A percentile compares a stretch with the other conserved stretches of the same genome.
These are phyloP conservation scores for Hydropsyche betteni DNA, from an alignment of 2,888 invertebrate species.

Conservation along the genomic window DNA sequence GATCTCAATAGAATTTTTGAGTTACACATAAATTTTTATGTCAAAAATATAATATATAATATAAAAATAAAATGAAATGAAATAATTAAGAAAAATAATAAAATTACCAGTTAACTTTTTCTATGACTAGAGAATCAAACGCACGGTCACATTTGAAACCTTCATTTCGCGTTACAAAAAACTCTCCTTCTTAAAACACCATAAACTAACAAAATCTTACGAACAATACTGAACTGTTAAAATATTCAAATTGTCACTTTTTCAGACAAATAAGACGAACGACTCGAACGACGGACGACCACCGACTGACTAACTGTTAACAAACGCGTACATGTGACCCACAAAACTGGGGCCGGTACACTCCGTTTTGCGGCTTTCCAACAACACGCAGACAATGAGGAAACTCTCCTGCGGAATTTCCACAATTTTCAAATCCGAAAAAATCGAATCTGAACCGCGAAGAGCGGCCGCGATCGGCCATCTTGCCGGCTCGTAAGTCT, in stretches of 20 bases:
- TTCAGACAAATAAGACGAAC: constrained; percentile 1
- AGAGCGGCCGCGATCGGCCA: too few relatives aligned
- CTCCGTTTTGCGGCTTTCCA: constrained; percentile 37
- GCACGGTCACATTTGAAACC: constrained; percentile 17
- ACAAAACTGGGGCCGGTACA: constrained; percentile 29
- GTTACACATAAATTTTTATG: too few relatives aligned
- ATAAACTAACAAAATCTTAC: not conserved
- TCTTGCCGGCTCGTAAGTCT: too few relatives aligned
- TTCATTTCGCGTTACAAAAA: not conserved
- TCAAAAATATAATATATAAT: not conserved
- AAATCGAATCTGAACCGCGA: too few relatives aligned
- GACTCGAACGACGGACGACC: constrained; percentile 31
- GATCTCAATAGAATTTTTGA: too few relatives aligned
- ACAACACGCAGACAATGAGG: constrained; percentile 24
- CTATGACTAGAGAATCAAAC: not conserved
- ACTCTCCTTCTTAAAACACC: not conserved
- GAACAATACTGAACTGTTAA: not conserved
- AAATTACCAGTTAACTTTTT: not conserved
- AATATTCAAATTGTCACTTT: too few relatives aligned
- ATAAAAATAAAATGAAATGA: not conserved
- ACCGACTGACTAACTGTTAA: constrained; percentile 41
- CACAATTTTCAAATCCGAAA: too few relatives aligned
- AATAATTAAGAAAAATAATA: not conserved
- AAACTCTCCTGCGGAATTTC: not conserved
- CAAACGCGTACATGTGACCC: constrained; percentile 37